phyloP scores from a whole-genome alignment of 2,113 vertebrate genomes.

The Dromiciops gliroides region DNA sequence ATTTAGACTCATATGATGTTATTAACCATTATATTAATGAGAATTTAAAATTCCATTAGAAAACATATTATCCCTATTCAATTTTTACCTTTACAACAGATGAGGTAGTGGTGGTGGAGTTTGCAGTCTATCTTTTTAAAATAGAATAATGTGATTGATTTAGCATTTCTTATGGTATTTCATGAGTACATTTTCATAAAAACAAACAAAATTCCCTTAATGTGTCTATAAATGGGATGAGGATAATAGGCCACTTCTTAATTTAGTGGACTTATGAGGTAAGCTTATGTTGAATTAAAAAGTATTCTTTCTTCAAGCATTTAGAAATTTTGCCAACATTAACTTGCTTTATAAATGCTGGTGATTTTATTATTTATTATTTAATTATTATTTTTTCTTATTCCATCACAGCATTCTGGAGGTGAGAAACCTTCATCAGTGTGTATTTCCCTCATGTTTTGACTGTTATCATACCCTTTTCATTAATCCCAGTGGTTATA shows the following conservation, averaged over 20 bases:
- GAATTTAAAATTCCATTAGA: not conserved
- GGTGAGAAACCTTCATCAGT: too few species aligned
- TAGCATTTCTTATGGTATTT: not conserved
- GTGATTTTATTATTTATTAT: too few species aligned
- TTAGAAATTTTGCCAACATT: not conserved
- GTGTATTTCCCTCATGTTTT: too few species aligned
- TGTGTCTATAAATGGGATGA: not conserved
- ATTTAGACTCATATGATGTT: not conserved
- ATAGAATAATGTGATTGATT: not conserved
- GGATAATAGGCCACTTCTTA: not conserved
- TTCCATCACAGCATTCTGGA: too few species aligned
- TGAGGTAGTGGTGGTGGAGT: not conserved
- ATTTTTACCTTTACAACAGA: not conserved
- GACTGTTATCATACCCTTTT: too few species aligned
- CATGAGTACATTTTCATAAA: not conserved
- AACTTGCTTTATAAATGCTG: too few species aligned
- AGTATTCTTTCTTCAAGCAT: not conserved
- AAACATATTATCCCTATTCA: not conserved
- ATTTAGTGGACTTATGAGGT: not conserved
- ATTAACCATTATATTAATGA: not conserved
- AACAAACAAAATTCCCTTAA: not conserved
- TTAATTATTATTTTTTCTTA: too few species aligned
- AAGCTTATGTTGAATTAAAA: not conserved
- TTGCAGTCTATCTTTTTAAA: not conserved
- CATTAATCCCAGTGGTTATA: too few species aligned